Evolutionary conservation across 2,113 vertebrate genomes (phyloP).

Genomic region (Paramormyrops kingsleyae): DNA sequence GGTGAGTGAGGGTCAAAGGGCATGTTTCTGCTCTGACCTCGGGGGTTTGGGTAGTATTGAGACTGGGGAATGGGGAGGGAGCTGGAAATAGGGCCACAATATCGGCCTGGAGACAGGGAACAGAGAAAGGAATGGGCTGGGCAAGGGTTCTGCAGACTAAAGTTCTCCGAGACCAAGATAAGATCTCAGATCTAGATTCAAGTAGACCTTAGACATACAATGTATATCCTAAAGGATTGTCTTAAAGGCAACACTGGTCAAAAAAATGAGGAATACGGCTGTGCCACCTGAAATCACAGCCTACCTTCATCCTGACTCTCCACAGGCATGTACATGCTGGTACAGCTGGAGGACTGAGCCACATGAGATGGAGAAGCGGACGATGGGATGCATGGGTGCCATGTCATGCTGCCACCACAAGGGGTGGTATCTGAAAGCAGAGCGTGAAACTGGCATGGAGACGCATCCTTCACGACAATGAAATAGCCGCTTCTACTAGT

Average conservation of each 20-base stretch:
- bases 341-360: conserved; percentile 57
- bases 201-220: neutral
- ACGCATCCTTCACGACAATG: neutral
- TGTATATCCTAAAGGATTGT: neutral
- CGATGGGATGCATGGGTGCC: conserved; percentile 43
- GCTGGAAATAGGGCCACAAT: conserved; percentile 55
- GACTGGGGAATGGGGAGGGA: conserved; percentile 39
- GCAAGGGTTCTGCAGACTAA: neutral
- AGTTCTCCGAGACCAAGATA: neutral
- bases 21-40: conserved; percentile 49
- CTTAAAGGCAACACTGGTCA: neutral
- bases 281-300: neutral
- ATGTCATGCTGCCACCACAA: conserved; percentile 32
- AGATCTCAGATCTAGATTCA: neutral
- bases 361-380: conserved; percentile 46
- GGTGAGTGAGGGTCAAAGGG: conserved; percentile 42
- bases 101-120: conserved; percentile 62
- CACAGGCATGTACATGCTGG: conserved; percentile 47
- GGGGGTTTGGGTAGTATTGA: conserved; percentile 26
- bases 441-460: neutral
- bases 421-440: conserved; percentile 50
- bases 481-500: neutral
- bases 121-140: conserved; percentile 26
- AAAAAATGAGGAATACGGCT: neutral
- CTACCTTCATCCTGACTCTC: conserved; percentile 38